Percentiles rank a stretch among this genome's conserved stretches.
These are phyloP conservation scores for Heliothis subflexa DNA, from an alignment of 1,140 invertebrate genomes.

Conservation along the genomic window DNA sequence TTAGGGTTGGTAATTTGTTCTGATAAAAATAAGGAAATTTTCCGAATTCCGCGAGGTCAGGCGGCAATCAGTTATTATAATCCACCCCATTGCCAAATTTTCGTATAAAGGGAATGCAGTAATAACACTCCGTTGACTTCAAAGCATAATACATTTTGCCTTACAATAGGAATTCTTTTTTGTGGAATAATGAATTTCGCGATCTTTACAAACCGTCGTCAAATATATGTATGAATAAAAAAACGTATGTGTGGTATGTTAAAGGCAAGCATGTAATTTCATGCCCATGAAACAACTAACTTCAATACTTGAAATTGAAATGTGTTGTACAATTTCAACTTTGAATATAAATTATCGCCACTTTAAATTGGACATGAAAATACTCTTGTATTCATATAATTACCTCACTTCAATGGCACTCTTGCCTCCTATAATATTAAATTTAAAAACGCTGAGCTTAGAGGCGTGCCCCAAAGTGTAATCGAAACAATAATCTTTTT, in stretches of 20 bases:
- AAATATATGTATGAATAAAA: not conserved
- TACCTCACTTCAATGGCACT: constrained; percentile 29
- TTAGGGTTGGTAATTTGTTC: constrained; percentile 42
- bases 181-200: constrained; percentile 20
- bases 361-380: constrained; percentile 30
- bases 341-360: not conserved
- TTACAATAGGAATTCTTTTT: constrained; percentile 38
- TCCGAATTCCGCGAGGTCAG: constrained; percentile 37
- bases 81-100: constrained; percentile 45
- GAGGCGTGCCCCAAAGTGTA: constrained; percentile 33
- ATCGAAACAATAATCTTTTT: constrained; percentile 41
- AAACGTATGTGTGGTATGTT: not conserved
- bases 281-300: no score
- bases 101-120: constrained; percentile 41
- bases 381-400: constrained; percentile 30
- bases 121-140: constrained; percentile 46
- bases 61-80: constrained; percentile 47
- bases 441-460: constrained; percentile 41
- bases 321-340: not conserved
- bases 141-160: constrained; percentile 41
- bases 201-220: constrained; percentile 7
- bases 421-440: constrained; percentile 36
- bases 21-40: constrained; percentile 41
- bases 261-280: not conserved
- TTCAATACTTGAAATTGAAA: not conserved